Base-by-base conservation (phyloP, 2,797 vertebrate genomes). In the Poeciliopsis turneri region DNA sequence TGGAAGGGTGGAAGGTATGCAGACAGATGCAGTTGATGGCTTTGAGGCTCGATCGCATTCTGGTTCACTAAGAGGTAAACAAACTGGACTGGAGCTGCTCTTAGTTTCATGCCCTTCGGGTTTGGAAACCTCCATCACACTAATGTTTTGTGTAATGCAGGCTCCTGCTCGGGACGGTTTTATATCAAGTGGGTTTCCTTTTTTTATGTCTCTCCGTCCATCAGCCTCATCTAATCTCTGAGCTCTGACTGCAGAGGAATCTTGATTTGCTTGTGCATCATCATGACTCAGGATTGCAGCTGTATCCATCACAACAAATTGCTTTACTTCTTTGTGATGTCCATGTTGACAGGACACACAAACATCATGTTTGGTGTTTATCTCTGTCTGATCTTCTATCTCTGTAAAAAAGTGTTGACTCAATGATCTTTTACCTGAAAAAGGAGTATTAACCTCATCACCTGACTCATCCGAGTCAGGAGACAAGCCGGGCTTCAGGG, bases 11-110 rank as follows among this genome's bases (percentile, higher is more conserved):
- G 81, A 81, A 20, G 92, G 78, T 75, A 84, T 81, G 81, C 72
- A 78, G 49, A 85, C 80, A 81, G 93, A 79, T 85, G 87, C 46
- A 68, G 84, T 68, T 72, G 89, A 73, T 75, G 90, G 57, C 49
- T 79, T 18, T 0, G 82, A 76, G 33, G 74, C 74, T 66, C 83
- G 70, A 3, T 45, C 30, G 66, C 18, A 64, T 18, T 79, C 85
- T 61, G 81, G 59, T 43, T 78, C 82, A 77, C 20, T 1, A 30
- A 43, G 43, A 76, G 75, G 46, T 55, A 85, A 75, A 72, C 78
- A 70, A 20, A 45, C 33, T 78, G 84, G 76, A 46, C 23, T 2
- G 39, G 76, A 73, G 72, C 30, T 15, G 13, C 71, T 55, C 57
- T 78, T 72, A 57, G 66, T 78, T 46, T 74, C 79, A 71, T 25